Conservation (phyloP, 2,113 vertebrate genomes). For the Naja naja region DNA sequence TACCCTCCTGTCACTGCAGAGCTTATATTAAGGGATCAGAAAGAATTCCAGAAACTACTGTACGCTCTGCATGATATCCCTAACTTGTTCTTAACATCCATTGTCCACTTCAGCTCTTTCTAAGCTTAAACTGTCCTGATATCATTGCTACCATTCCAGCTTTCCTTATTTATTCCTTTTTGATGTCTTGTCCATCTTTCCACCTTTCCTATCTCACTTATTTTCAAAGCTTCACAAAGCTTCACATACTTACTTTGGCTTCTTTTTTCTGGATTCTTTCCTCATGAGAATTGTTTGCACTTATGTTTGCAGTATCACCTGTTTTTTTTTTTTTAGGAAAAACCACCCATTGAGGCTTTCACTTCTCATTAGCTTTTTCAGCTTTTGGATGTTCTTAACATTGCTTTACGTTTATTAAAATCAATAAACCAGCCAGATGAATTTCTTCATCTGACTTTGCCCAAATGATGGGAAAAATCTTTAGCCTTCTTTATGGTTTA, state of each 20-base stretch:
- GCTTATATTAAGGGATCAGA: background rate
- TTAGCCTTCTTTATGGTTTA: background rate
- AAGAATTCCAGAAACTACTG: background rate
- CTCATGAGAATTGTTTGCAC: background rate
- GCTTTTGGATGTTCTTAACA: background rate
- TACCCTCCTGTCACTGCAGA: background rate
- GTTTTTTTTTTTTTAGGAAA: background rate
- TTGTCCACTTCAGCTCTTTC: background rate
- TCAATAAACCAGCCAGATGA: background rate
- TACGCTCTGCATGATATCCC: background rate
- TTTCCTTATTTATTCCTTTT: background rate
- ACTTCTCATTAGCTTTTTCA: background rate
- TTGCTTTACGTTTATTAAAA: background rate
- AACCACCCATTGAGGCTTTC: background rate
- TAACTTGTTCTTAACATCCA: background rate
- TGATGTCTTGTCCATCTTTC: background rate
- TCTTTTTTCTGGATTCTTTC: background rate
- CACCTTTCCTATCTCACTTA: background rate
- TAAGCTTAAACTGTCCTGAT: background rate
- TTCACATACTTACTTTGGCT: background rate
- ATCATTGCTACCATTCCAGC: background rate
- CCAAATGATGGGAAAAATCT: background rate
- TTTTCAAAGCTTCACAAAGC: background rate
- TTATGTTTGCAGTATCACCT: background rate
- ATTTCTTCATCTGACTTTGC: background rate